Evolutionary conservation across 2,797 vertebrate genomes (phyloP).

Genomic region (Petrocephalus schoutedeni): DNA sequence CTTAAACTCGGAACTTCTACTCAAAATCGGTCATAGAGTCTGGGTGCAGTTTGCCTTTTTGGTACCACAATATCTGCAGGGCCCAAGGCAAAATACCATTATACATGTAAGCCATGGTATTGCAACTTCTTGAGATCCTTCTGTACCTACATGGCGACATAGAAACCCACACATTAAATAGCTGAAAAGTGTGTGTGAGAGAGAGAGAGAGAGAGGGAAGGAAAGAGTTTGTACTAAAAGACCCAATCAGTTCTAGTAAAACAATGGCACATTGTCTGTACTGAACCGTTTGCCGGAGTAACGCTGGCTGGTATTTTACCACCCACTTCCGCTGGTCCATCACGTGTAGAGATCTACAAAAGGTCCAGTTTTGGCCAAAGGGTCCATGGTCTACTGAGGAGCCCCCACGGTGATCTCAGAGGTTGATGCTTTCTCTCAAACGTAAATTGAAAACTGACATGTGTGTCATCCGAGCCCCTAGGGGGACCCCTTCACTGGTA

Average conservation of each 20-base stretch:
- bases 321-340: slow-evolving; percentile 34
- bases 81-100: background rate
- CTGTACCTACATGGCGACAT: background rate
- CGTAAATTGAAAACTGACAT: background rate
- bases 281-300: slow-evolving; percentile 46
- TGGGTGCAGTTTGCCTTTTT: background rate
- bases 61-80: background rate
- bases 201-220: background rate
- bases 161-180: background rate
- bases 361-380: slow-evolving; percentile 6
- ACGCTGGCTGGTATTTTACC: slow-evolving; percentile 35
- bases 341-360: slow-evolving; percentile 49
- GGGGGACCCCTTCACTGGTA: background rate
- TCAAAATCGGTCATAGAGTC: background rate
- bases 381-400: background rate
- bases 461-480: background rate
- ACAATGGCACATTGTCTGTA: slow-evolving; percentile 61
- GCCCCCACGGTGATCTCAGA: background rate
- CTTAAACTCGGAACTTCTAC: background rate
- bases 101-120: background rate
- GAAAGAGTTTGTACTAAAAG: slow-evolving; percentile 38
- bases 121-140: background rate
- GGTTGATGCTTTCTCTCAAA: background rate
- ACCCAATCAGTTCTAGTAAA: slow-evolving; percentile 54
- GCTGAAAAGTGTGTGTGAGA: background rate